Conservation (phyloP, 2,888 invertebrate genomes). For the Heteromyza rotundicornis region DNA sequence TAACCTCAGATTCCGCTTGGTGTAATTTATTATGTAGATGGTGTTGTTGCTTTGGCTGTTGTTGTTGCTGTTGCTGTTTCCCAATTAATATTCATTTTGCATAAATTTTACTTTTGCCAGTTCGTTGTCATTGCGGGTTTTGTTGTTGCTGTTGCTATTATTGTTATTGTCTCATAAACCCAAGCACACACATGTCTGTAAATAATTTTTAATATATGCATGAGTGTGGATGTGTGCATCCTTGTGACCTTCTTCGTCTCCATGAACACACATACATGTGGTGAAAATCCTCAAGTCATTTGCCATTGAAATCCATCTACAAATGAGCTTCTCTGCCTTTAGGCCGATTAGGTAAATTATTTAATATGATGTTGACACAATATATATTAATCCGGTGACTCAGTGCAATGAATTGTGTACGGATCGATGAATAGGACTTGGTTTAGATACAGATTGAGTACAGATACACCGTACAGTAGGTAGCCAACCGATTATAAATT, state of each 20-base stretch:
- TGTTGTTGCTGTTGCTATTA: slow-evolving; percentile 9
- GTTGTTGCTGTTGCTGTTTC: not conserved
- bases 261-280: not conserved
- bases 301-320: slow-evolving; percentile 13
- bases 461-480: too few relatives aligned
- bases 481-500: too few relatives aligned
- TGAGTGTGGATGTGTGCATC: not conserved
- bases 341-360: slow-evolving; percentile 21
- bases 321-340: slow-evolving; percentile 21
- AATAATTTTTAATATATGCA: too few relatives aligned
- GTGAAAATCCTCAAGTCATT: slow-evolving; percentile 12
- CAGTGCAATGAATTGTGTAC: not conserved
- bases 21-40: slow-evolving; percentile 1
- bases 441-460: too few relatives aligned
- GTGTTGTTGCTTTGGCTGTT: not conserved
- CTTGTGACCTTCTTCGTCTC: slow-evolving; percentile 21
- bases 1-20: not conserved
- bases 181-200: too few relatives aligned
- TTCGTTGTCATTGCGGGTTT: slow-evolving; percentile 9
- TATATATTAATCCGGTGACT: not conserved
- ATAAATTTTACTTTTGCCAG: slow-evolving; percentile 30
- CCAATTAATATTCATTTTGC: slow-evolving; percentile 41
- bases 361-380: not conserved
- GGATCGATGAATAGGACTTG: too few relatives aligned
- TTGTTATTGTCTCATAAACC: slow-evolving; percentile 4